Base-by-base conservation (phyloP, 2,888 invertebrate genomes). In the Dicranocentrus wangi region DNA sequence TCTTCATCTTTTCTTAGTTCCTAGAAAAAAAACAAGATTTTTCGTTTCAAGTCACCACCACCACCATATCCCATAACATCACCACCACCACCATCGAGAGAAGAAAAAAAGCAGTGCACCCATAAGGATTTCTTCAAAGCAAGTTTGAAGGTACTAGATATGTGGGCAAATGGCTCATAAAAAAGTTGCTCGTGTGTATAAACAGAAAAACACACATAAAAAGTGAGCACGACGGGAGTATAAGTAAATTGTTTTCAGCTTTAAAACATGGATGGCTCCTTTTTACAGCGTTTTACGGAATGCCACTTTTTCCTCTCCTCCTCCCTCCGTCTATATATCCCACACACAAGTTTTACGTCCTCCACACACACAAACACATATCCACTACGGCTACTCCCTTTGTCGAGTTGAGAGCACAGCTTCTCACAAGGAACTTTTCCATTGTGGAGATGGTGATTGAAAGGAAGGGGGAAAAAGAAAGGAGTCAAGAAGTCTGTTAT, bases 161-260 rank as follows among this genome's bases (percentile, higher is more conserved):
- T 78, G 81, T 69, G 73, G 78, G 81, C 78, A 83, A 83, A 81
- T 78, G 78, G 75, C 78, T 81, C 83, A 71, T 83, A 83, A 83
- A 83, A 83, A 81, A 81, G 63, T 71, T 73, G 71, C 69, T 58
- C 55, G 69, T 75, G 73, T 75, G 78, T 75, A 81, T 83, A 83
- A 83, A 83, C 83, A 83, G 61, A 83, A 83, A 81, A 83, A 83
- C 83, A 83, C 71, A 72, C 77, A 72, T 81, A 81, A 83, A 83
- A 83, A n/a, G 27, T 2, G 60, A 60, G 60, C 60, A 60, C 25
- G 28, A n/a, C 60, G 60, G 60, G 10, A 32, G 63, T 2, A 19
- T 19, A 17, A 60, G 39, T 42, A 63, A 63, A 39, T 63, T 63
- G 63, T 63, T 63, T 63, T 63, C n/a, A 28, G 60, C 60, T 60